Evolutionary conservation across 2,888 invertebrate genomes (phyloP).

Genomic region (Caenorhabditis sp.): DNA sequence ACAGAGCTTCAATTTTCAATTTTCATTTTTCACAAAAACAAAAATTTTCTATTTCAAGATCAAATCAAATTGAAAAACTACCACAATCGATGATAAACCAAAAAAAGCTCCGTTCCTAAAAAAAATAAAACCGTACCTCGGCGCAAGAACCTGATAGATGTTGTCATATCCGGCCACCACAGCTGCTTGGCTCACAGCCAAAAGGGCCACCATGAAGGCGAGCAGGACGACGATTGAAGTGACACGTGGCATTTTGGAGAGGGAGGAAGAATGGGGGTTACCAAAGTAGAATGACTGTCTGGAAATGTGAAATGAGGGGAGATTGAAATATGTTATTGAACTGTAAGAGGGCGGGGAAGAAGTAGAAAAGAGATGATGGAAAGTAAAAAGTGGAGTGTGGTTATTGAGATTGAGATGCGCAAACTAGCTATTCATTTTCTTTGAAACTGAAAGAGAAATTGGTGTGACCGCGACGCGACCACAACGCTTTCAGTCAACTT

Average conservation of each 20-base stretch:
- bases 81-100: too few relatives aligned
- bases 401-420: too few relatives aligned
- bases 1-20: too few relatives aligned
- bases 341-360: neutral
- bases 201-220: slow-evolving; percentile 44
- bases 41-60: too few relatives aligned
- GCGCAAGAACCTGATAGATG: slow-evolving; percentile 54
- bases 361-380: too few relatives aligned
- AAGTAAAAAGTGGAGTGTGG: too few relatives aligned
- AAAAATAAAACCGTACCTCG: slow-evolving; percentile 19
- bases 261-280: neutral
- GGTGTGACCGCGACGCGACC: too few relatives aligned
- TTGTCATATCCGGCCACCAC: slow-evolving; percentile 43
- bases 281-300: slow-evolving; percentile 30
- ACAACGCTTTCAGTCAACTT: too few relatives aligned
- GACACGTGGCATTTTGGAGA: slow-evolving; percentile 48
- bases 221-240: slow-evolving; percentile 35
- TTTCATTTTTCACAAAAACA: too few relatives aligned
- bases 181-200: slow-evolving; percentile 42
- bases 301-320: slow-evolving; percentile 5
- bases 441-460: too few relatives aligned
- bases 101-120: neutral
- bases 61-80: too few relatives aligned
- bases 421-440: too few relatives aligned
- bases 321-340: neutral